Base-by-base conservation (phyloP, 2,113 vertebrate genomes). In the Ammodytes dubius region DNA sequence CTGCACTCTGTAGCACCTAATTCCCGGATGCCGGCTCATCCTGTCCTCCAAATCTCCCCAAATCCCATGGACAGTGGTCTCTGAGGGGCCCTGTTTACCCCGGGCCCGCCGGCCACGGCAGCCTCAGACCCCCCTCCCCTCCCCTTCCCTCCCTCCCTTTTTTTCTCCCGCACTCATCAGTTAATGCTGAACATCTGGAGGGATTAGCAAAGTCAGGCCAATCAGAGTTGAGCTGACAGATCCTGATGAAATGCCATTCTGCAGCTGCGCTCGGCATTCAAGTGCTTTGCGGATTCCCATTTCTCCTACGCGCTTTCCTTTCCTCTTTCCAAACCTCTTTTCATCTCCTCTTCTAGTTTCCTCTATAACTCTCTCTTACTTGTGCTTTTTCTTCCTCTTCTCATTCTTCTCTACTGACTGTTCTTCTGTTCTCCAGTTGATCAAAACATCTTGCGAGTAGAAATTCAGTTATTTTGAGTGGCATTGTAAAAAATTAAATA, bases 171-270 rank as follows among this genome's bases (percentile, higher is more conserved):
- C 94, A 94, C 94, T 95, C 93, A 95, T 95, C 92, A 86, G 81
- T 94, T 95, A 96, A 94, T 87, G 87, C 89, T 79, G 88, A 95
- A 95, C 96, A 96, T 96, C 96, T 97, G 95, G 95, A 93, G 93
- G 92, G 91, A 89, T 92, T 90, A 94, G 90, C 92, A 54, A 90
- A 85, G 87, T 93, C 93, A 92, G 94, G 91, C 90, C 94, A 95
- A 90, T 90, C 91, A 89, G 93, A 7, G 70, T 47, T 71, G 89
- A 88, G 90, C 94, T 95, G 95, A 96, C 92, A 94, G 95, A 96
- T 95, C 94, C 90, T 92, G 84, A 92, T 73, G 85, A 95, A 94
- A 93, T 92, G 88, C 92, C 90, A 85, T 92, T 95, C 90, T 95
- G 93, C 96, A 97, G 95, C 96, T 97, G 97, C 92, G 88, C 94